phyloP scores from a whole-genome alignment of 2,888 invertebrate species.

The Maniola hyperantus region DNA sequence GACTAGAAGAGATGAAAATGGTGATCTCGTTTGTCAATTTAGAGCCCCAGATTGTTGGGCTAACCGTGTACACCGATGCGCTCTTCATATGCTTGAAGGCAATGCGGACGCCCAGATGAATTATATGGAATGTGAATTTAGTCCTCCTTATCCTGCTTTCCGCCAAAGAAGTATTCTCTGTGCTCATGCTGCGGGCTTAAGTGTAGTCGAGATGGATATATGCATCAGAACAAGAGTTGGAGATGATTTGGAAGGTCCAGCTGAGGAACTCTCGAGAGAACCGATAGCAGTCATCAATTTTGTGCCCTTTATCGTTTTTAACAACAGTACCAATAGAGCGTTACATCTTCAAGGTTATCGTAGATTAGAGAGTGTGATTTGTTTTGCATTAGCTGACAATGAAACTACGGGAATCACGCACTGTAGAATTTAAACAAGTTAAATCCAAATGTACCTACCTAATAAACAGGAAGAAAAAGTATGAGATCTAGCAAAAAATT shows the following conservation, averaged over 20 bases:
- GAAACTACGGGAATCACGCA: constrained; percentile 53
- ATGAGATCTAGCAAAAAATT: no score
- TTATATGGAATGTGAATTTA: constrained; percentile 71
- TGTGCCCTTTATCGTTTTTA: constrained; percentile 64
- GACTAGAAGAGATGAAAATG: constrained; percentile 50
- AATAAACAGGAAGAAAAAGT: no score
- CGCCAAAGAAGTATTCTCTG: constrained; percentile 56
- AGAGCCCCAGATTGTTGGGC: constrained; percentile 66
- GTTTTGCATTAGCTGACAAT: constrained; percentile 61
- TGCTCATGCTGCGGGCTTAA: constrained; percentile 56
- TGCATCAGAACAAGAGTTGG: constrained; percentile 12
- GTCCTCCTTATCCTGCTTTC: constrained; percentile 52
- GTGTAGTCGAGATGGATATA: constrained; percentile 40
- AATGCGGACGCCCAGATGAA: constrained; percentile 60
- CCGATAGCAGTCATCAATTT: constrained; percentile 55
- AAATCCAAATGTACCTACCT: no score
- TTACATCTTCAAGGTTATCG: constrained; percentile 47
- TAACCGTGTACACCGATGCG: constrained; percentile 70
- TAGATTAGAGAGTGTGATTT: constrained; percentile 55
- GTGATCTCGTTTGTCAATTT: constrained; percentile 59
- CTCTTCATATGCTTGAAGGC: constrained; percentile 53
- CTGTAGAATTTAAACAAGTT: constrained; percentile 43
- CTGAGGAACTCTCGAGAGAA: constrained; percentile 51
- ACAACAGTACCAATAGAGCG: constrained; percentile 48
- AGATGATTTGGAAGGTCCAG: constrained; percentile 52